Evolutionary conservation across 1,140 invertebrate genomes (phyloP).

Genomic region (Drosophila repleta): DNA sequence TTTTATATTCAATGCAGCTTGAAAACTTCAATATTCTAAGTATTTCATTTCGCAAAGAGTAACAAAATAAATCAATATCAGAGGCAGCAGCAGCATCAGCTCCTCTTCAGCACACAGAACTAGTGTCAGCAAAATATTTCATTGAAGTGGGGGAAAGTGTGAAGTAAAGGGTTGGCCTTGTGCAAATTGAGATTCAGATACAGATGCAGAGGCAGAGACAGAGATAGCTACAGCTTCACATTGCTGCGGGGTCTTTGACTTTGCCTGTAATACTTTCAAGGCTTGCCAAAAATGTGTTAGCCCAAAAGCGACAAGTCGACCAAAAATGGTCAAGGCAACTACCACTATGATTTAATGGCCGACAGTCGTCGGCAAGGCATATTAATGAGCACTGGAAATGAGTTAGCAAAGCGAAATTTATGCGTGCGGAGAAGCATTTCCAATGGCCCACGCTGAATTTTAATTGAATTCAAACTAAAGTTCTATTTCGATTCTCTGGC

Average conservation of each 20-base stretch:
- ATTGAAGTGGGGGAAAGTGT: neutral
- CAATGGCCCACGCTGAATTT: slow-evolving; percentile 20
- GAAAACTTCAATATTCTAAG: neutral
- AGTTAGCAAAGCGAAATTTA: slow-evolving; percentile 14
- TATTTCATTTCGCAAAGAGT: neutral
- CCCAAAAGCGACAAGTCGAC: slow-evolving; percentile 29
- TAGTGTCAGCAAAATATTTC: slow-evolving; percentile 21
- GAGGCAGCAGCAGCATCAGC: neutral
- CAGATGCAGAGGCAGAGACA: neutral
- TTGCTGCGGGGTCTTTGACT: slow-evolving; percentile 32
- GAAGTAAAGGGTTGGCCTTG: slow-evolving; percentile 35
- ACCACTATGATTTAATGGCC: slow-evolving; percentile 47
- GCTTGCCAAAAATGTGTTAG: slow-evolving; percentile 43
- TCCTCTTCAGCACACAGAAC: neutral
- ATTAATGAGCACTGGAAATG: slow-evolving; percentile 35
- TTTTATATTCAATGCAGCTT: too few relatives aligned
- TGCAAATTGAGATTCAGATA: slow-evolving; percentile 13
- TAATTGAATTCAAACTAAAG: slow-evolving; percentile 36
- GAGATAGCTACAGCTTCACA: neutral
- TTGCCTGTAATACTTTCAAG: slow-evolving; percentile 27
- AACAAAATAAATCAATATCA: neutral
- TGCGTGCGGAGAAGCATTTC: slow-evolving; percentile 6
- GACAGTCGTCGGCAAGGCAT: slow-evolving; percentile 17
- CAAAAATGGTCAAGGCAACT: slow-evolving; percentile 44
- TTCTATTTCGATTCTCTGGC: slow-evolving; percentile 2